Evolutionary conservation across 2,797 vertebrate species (phyloP).

Genomic region (Paratrypauchen microcephalus): DNA sequence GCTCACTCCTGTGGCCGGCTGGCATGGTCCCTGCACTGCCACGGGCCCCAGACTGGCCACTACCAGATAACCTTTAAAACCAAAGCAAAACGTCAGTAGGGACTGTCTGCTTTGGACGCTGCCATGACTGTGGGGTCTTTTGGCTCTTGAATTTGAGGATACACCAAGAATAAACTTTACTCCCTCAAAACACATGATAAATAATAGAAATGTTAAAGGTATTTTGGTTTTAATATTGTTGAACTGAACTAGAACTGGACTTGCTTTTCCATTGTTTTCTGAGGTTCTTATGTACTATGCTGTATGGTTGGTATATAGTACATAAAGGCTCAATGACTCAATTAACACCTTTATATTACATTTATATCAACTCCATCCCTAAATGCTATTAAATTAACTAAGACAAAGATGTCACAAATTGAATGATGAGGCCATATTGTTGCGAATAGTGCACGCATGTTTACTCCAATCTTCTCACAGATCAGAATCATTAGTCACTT

Average conservation of each 20-base stretch:
- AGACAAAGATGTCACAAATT: background rate
- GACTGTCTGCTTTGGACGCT: constrained; percentile 39
- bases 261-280: too few species aligned
- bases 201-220: too few species aligned
- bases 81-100: constrained; percentile 40
- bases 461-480: constrained; percentile 54
- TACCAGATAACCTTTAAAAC: constrained; percentile 79
- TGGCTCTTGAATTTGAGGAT: constrained; percentile 57
- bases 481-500: constrained; percentile 61
- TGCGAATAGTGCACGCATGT: constrained; percentile 47
- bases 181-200: too few species aligned
- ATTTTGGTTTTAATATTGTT: too few species aligned
- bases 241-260: too few species aligned
- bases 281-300: too few species aligned
- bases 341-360: background rate
- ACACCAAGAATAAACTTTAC: constrained; percentile 54
- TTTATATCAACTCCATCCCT: background rate
- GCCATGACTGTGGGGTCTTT: constrained; percentile 36
- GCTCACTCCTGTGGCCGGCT: constrained; percentile 70
- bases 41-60: constrained; percentile 67
- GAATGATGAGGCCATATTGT: constrained; percentile 28
- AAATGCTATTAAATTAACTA: background rate
- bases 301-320: too few species aligned
- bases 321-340: background rate
- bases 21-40: constrained; percentile 50